Base-by-base conservation (phyloP, 1,140 invertebrate species). In the Ceratoteleas bidentatus region DNA sequence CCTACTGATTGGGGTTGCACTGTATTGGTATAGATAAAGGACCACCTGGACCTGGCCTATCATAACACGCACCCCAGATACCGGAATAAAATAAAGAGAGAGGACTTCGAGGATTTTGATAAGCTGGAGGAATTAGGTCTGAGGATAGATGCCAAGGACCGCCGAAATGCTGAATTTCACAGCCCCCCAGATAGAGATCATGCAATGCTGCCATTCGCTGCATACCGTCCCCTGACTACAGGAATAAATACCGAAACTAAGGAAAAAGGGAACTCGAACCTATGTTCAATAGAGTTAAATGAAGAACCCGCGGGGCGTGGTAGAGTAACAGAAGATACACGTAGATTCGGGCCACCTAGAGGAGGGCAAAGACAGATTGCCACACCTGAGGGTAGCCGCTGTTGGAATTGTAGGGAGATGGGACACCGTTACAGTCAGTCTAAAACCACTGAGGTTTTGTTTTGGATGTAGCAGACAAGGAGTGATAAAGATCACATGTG, bases 11-110 rank as follows among this genome's bases (percentile, higher is more conserved):
- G 34, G 34, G 5, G 34, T 36, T 6, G 34, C 34, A 6, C 9
- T 36, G 34, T 36, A 36, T 36, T 36, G 34, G 34, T 36, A 36
- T 36, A 4, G 34, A 6, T 36, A 36, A 9, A 36, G 9, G 4
- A 6, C 9, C 53, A 74, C 49, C 14, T 74, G 10, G 47, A 62
- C 49, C 9, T 64, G 1, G n/a, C 53, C 2, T 68, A 68, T 7
- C 54, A 68, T 40, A 56, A 68, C 11, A 14, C 57, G 15, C 6
- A 47, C 47, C 70, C 70, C 3, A 32, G 54, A 56, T 74, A 57
- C 50, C 43, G 52, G 15, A 56, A 47, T 38, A 10, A 33, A 3
- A 49, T 74, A 14, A 4, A 9, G 10, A 38, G 60, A 0, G 9
- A 24, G 13, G n/a, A 64, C 38, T 74, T 74, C 16, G 0, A 5